Conservation (phyloP, 1,140 invertebrate species). For the Drosophila arawakana region DNA sequence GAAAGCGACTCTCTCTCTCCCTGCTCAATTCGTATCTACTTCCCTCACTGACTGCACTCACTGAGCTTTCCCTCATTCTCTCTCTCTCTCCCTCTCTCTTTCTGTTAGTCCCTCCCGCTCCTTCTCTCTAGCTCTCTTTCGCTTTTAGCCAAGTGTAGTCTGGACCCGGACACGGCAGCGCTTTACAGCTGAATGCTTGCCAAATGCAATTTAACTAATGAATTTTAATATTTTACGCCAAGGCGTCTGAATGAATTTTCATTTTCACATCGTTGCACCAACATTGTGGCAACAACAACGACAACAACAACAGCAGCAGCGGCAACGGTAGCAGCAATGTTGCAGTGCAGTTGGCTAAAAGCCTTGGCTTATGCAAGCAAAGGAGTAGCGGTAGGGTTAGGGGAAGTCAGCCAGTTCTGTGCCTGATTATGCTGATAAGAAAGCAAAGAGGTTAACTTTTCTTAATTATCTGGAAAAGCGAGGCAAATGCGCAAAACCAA, state of each 20-base stretch:
- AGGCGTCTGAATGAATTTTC: slow-evolving; percentile 81
- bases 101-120: background rate
- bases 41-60: background rate
- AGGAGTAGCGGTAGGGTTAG: background rate
- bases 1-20: slow-evolving; percentile 1
- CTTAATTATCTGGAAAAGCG: slow-evolving; percentile 81
- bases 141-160: background rate
- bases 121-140: background rate
- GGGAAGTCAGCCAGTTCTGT: slow-evolving; percentile 20
- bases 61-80: slow-evolving; percentile 4
- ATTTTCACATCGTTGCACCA: slow-evolving; percentile 84
- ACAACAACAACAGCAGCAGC: slow-evolving; percentile 15
- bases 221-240: slow-evolving; percentile 84
- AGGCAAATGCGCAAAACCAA: slow-evolving; percentile 29
- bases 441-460: slow-evolving; percentile 81
- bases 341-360: slow-evolving; percentile 18
- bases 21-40: no score
- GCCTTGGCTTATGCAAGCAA: background rate
- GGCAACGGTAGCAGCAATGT: slow-evolving; percentile 23
- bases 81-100: slow-evolving; percentile 3
- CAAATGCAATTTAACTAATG: slow-evolving; percentile 84
- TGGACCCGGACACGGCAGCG: slow-evolving; percentile 56
- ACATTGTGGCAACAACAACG: slow-evolving; percentile 40
- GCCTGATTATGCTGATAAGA: slow-evolving; percentile 80
- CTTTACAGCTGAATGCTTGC: slow-evolving; percentile 81